Evolutionary conservation across 2,797 vertebrate genomes (phyloP).

Genomic region (Chelidonichthys spinosus): DNA sequence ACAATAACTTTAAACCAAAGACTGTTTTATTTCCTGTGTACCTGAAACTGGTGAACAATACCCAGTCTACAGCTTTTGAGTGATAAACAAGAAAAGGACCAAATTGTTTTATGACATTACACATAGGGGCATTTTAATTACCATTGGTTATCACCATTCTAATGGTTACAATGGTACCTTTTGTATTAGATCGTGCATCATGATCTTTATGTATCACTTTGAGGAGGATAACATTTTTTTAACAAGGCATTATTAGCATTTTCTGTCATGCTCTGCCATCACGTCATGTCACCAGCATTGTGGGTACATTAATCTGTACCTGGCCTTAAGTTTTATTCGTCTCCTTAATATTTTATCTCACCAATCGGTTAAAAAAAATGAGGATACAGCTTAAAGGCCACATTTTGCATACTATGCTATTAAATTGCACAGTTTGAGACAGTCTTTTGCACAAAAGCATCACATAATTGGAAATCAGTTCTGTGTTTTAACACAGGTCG

Average conservation of each 20-base stretch:
- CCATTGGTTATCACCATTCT: no score
- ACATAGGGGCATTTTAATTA: background rate
- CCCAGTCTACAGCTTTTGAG: no score
- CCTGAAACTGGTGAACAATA: no score
- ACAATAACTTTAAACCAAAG: no score
- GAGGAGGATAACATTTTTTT: no score
- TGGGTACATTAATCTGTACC: background rate
- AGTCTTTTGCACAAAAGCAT: background rate
- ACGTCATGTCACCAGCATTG: background rate
- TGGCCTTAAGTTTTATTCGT: background rate
- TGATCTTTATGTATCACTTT: background rate
- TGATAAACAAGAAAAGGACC: no score
- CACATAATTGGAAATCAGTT: slow-evolving; percentile 1
- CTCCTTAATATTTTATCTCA: background rate
- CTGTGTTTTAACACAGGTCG: background rate
- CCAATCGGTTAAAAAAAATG: background rate
- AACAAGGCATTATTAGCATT: background rate
- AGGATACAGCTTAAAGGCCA: background rate
- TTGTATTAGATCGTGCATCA: background rate
- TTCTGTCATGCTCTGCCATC: background rate
- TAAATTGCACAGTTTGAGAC: background rate
- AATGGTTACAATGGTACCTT: background rate
- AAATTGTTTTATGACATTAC: background rate
- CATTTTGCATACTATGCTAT: background rate
- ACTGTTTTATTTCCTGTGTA: no score